Percentiles rank a stretch among this genome's conserved stretches.
These are phyloP conservation scores for Maniola jurtina DNA, from an alignment of 1,140 invertebrate species.

Conservation along the genomic window DNA sequence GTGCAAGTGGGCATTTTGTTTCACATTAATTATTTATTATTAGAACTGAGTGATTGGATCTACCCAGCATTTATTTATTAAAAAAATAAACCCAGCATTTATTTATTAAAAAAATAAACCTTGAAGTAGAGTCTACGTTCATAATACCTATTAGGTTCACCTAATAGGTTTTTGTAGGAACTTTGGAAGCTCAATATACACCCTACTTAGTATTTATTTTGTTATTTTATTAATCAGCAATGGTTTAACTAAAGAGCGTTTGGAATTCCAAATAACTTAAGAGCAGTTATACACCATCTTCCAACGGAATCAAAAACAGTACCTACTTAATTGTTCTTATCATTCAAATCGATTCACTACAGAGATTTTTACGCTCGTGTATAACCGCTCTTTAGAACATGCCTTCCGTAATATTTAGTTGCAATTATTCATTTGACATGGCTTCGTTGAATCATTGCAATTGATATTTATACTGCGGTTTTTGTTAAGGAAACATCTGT, in stretches of 20 bases:
- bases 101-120: too few relatives aligned
- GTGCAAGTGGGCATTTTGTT: too few relatives aligned
- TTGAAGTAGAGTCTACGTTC: too few relatives aligned
- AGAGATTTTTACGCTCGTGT: slow-evolving; percentile 37
- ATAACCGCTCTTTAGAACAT: slow-evolving; percentile 35
- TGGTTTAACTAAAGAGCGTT: neutral
- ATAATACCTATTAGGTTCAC: too few relatives aligned
- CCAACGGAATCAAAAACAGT: slow-evolving; percentile 3
- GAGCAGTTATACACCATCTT: slow-evolving; percentile 21
- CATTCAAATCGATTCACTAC: slow-evolving; percentile 25
- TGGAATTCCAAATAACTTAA: slow-evolving; percentile 5
- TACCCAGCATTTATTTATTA: too few relatives aligned
- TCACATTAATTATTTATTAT: too few relatives aligned
- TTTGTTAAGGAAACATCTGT: slow-evolving; percentile 34
- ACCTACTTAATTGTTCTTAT: slow-evolving; percentile 17
- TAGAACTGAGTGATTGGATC: too few relatives aligned
- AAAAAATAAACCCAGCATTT: too few relatives aligned
- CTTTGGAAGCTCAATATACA: too few relatives aligned
- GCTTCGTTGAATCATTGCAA: slow-evolving; percentile 65
- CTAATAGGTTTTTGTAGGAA: too few relatives aligned
- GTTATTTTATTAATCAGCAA: neutral
- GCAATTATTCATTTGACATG: slow-evolving; percentile 72
- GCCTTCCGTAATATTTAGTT: slow-evolving; percentile 61
- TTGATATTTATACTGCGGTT: slow-evolving; percentile 37
- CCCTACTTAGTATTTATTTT: too few relatives aligned